Percentiles rank a stretch among this genome's conserved stretches.
These are phyloP conservation scores for Mormyrus iriodes DNA, from an alignment of 2,113 vertebrate species.

Conservation along the genomic window DNA sequence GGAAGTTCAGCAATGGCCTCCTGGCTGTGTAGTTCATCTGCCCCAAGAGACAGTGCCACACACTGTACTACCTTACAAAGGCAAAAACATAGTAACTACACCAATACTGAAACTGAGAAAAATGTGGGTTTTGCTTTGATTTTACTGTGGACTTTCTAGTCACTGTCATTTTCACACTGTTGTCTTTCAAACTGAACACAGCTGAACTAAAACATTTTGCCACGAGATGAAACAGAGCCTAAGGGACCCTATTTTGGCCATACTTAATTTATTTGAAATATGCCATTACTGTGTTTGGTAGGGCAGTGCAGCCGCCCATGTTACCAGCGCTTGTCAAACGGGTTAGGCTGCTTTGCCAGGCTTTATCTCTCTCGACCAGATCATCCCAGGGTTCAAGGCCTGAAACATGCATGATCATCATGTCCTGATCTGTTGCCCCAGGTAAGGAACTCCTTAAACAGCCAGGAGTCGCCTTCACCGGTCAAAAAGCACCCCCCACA, in stretches of 20 bases:
- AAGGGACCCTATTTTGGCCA: neutral
- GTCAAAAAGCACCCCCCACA: neutral
- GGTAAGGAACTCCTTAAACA: constrained; percentile 19
- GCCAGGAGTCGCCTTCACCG: constrained; percentile 32
- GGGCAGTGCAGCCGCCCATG: neutral
- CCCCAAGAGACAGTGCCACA: neutral
- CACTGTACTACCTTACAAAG: neutral
- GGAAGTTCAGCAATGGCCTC: neutral
- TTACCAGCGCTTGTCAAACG: neutral
- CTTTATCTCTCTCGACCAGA: neutral
- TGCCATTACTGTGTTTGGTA: neutral
- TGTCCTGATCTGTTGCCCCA: constrained; percentile 34
- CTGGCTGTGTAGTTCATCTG: neutral
- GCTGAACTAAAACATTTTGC: neutral
- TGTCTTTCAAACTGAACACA: neutral
- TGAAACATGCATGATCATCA: constrained; percentile 16
- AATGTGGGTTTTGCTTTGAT: neutral
- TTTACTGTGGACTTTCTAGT: neutral
- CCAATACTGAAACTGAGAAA: neutral
- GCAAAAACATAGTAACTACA: neutral
- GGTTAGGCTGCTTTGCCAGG: neutral
- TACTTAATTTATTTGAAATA: neutral
- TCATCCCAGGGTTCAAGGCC: neutral
- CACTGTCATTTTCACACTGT: neutral
- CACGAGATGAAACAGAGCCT: neutral